Percentiles rank a stretch among this genome's conserved stretches.
Conservation (phyloP, 2,797 vertebrate species). For the Myiotriccus ornatus region DNA sequence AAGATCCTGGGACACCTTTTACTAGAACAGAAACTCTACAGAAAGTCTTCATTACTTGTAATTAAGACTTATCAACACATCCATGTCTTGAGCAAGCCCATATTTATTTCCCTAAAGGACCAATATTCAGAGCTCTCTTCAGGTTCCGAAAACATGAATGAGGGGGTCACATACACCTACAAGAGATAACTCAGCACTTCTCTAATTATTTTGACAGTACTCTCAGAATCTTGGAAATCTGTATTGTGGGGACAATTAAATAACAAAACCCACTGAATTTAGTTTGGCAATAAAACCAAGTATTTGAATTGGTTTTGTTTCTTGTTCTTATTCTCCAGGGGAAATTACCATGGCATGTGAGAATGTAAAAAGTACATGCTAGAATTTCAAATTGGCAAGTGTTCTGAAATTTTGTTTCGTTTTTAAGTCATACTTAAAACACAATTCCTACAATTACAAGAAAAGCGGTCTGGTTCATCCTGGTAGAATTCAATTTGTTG, state of each 20-base stretch:
- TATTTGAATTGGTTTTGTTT: not conserved
- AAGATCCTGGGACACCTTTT: not conserved
- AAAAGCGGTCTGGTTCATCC: not conserved
- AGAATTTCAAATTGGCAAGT: not conserved
- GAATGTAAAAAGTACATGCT: not conserved
- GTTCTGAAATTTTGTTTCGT: not conserved
- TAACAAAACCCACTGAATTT: not conserved
- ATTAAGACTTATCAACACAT: not conserved
- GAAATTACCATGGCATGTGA: not conserved
- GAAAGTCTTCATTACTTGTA: not conserved
- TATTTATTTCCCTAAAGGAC: not conserved
- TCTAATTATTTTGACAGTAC: not conserved
- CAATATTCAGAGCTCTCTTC: not conserved
- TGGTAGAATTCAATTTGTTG: slow-evolving; percentile 30
- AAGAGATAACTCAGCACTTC: not conserved
- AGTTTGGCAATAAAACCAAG: not conserved
- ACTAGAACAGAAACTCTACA: not conserved
- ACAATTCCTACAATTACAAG: not conserved
- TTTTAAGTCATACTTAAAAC: slow-evolving; percentile 15
- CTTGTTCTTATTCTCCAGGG: not conserved
- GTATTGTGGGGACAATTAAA: not conserved
- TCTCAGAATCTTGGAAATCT: not conserved
- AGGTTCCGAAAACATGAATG: not conserved
- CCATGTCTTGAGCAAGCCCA: not conserved
- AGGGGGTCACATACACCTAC: not conserved